A percentile compares a stretch with the other conserved stretches of the same genome.
Evolutionary conservation across 1,140 invertebrate species (phyloP).

Genomic region (Proctacanthus coquilletti): DNA sequence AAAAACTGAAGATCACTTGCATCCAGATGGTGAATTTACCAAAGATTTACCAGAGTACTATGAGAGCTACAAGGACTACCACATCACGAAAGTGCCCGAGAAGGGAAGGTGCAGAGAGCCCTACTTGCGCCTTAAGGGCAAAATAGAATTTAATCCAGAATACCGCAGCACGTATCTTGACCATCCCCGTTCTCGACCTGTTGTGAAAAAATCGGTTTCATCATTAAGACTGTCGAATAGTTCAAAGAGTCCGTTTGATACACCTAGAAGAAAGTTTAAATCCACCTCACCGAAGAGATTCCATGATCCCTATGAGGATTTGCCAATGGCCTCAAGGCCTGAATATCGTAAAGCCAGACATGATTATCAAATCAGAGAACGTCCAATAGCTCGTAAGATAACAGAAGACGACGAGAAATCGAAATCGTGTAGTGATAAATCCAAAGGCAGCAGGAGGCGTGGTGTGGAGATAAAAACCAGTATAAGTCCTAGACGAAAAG

Average conservation of each 20-base stretch:
- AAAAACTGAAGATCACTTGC: constrained; percentile 22
- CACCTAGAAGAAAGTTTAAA: constrained; percentile 2
- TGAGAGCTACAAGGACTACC: constrained; percentile 28
- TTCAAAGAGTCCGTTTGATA: constrained; percentile 5
- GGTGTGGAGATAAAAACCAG: constrained; percentile 11
- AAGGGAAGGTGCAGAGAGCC: constrained; percentile 23
- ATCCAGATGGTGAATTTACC: constrained; percentile 21
- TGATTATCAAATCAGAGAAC: constrained; percentile 22
- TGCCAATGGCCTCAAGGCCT: constrained; percentile 7
- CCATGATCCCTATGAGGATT: not conserved
- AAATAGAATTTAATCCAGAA: constrained; percentile 29
- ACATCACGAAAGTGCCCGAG: constrained; percentile 25
- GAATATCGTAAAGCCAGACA: constrained; percentile 23
- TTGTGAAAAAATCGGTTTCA: constrained; percentile 23
- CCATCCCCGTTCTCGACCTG: constrained; percentile 23
- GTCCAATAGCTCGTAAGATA: constrained; percentile 3
- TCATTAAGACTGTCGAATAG: constrained; percentile 19
- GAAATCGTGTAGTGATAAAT: not conserved
- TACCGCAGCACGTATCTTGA: constrained; percentile 25
- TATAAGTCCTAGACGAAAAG: no score
- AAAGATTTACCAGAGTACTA: constrained; percentile 26
- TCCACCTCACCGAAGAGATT: constrained; percentile 4
- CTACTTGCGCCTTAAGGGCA: constrained; percentile 21
- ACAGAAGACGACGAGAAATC: constrained; percentile 3
- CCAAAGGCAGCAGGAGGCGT: not conserved